phyloP scores from a whole-genome alignment of 2,888 invertebrate genomes.

The Leucozona laternaria region DNA sequence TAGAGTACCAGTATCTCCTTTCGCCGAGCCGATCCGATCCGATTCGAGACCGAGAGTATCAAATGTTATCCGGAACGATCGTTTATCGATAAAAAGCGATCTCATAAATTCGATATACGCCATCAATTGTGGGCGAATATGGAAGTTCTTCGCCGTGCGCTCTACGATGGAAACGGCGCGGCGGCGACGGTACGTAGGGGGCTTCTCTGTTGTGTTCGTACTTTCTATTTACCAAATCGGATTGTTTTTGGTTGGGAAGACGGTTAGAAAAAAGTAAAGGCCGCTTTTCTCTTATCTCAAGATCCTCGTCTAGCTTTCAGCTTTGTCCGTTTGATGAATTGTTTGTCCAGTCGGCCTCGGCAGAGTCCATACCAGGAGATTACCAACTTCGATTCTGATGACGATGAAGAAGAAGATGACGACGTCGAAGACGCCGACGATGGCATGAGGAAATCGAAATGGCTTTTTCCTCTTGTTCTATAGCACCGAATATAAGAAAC shows the following conservation, averaged over 20 bases:
- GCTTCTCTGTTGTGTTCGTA: slow-evolving; percentile 1
- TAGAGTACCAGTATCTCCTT: slow-evolving; percentile 65
- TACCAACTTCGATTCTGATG: slow-evolving; percentile 26
- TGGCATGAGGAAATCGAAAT: slow-evolving; percentile 53
- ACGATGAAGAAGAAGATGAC: slow-evolving; percentile 39
- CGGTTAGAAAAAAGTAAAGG: slow-evolving; percentile 9
- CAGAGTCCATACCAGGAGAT: slow-evolving; percentile 62
- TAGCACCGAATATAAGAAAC: slow-evolving; percentile 35
- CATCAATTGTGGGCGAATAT: slow-evolving; percentile 75
- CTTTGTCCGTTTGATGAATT: slow-evolving; percentile 75
- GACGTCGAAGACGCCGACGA: slow-evolving; percentile 1
- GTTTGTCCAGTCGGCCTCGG: slow-evolving; percentile 58
- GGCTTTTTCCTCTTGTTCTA: slow-evolving; percentile 51
- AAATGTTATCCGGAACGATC: slow-evolving; percentile 72
- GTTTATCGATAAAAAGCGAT: slow-evolving; percentile 74
- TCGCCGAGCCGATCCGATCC: slow-evolving; percentile 59
- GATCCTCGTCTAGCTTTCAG: slow-evolving; percentile 68
- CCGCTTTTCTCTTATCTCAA: slow-evolving; percentile 63
- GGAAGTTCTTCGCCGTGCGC: slow-evolving; percentile 50
- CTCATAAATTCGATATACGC: slow-evolving; percentile 74
- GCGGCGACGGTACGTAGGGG: too few relatives aligned
- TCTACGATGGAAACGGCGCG: neutral
- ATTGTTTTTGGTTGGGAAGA: slow-evolving; percentile 61
- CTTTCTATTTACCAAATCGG: slow-evolving; percentile 73
- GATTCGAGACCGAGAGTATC: slow-evolving; percentile 29